Percentiles rank a stretch among this genome's conserved stretches.
These are phyloP conservation scores for Ryuthela nishihirai DNA, from an alignment of 2,888 invertebrate species.

Conservation along the genomic window DNA sequence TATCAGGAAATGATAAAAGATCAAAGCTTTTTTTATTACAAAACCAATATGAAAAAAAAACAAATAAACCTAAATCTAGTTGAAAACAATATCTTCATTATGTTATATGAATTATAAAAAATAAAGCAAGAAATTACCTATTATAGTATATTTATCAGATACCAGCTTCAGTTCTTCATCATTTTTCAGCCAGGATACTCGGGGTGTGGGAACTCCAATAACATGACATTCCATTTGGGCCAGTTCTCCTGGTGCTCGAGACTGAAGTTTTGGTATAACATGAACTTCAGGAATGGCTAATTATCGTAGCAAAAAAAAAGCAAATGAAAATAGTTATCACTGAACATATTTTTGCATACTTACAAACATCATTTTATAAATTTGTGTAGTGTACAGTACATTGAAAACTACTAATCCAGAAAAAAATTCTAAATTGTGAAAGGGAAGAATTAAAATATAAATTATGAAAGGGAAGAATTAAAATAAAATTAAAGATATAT, in stretches of 20 bases:
- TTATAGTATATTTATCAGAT: conserved; percentile 57
- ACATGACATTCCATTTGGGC: conserved; percentile 69
- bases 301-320: background rate
- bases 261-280: conserved; percentile 66
- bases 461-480: background rate
- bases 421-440: background rate
- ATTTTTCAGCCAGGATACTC: conserved; percentile 68
- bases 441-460: background rate
- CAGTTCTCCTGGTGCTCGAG: conserved; percentile 63
- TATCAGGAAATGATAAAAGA: no score
- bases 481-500: background rate
- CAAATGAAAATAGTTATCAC: background rate
- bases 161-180: conserved; percentile 60
- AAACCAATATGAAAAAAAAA: no score
- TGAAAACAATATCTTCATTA: no score
- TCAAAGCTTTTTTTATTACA: no score
- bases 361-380: no score
- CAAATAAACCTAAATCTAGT: no score
- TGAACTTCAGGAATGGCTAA: conserved; percentile 68
- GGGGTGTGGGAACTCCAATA: conserved; percentile 66
- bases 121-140: conserved; percentile 32
- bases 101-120: no score
- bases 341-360: background rate
- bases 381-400: no score
- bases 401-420: background rate